A percentile compares a stretch with the other conserved stretches of the same genome.
Evolutionary conservation across 1,140 invertebrate species (phyloP).

Genomic region (Branchinecta lynchi): DNA sequence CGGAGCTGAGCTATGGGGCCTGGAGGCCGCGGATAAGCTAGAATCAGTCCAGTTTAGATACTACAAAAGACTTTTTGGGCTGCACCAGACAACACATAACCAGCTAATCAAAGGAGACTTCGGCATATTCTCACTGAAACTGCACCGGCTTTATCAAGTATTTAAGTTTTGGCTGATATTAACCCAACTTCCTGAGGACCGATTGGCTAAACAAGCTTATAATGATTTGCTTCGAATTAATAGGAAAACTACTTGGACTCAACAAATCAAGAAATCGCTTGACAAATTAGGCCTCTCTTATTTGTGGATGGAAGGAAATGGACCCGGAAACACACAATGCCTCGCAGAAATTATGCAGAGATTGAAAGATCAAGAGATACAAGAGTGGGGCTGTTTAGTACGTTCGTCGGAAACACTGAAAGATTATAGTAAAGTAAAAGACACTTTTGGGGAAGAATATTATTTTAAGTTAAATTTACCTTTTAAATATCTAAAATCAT

Average conservation of each 20-base stretch:
- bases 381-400: conserved; percentile 9
- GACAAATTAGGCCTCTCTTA: background rate
- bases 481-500: conserved; percentile 2
- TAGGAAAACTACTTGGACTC: conserved; percentile 11
- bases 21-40: conserved; percentile 1
- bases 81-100: conserved; percentile 11
- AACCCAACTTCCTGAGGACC: conserved; percentile 11
- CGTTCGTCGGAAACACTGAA: conserved; percentile 10
- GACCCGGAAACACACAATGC: conserved; percentile 9
- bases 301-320: conserved; percentile 7
- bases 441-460: conserved; percentile 4
- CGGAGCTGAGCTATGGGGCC: conserved; percentile 4
- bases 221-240: conserved; percentile 8
- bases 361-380: conserved; percentile 10
- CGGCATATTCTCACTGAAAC: conserved; percentile 2
- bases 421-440: conserved; percentile 3
- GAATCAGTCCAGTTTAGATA: conserved; percentile 10
- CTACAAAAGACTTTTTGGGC: conserved; percentile 9
- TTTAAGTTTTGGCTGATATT: conserved; percentile 7
- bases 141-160: conserved; percentile 11
- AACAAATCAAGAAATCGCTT: conserved; percentile 8
- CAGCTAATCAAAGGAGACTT: conserved; percentile 11
- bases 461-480: conserved; percentile 10
- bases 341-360: background rate
- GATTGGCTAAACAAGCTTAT: conserved; percentile 11